Evolutionary conservation across 2,888 invertebrate genomes (phyloP), one percentile per base, ranked within the genome.

Genomic region (Ceraclea dissimilis): DNA sequence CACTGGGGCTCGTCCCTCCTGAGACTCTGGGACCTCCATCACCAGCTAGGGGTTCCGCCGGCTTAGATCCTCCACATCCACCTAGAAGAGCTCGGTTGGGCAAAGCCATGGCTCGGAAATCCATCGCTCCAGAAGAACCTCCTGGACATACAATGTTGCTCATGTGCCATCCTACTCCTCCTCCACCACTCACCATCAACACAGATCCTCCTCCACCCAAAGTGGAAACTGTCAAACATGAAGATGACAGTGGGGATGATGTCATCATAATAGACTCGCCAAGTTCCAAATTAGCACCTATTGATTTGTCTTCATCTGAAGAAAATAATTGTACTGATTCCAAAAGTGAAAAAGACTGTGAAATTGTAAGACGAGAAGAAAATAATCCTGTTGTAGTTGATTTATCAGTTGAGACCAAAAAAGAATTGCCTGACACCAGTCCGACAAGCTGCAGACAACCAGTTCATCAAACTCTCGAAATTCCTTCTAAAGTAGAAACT

Each of bases 101-200:
- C 49, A 86, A 86, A 67, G 83, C 79, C 22, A 86, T 85, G 83
- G 86, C 84, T 8, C 72, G 86, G 18, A 81, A 83, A 63, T 79
- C 79, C 20, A 75, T 81, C 51, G 79, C 73, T 5, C 75, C 76
- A n/a, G 76, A 76, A 54, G 77, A 78, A 59, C 80, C 79, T 43
- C 75, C 74, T 17, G 72, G 79, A 61, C 70, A 78, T 61, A 80
- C 79, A 43, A 72, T 79, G 63, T 69, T 81, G 0, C 65, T 82
- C 31, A 73, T 74, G 73, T 74, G 73, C 64, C 71, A 73, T 49
- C 64, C 66, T 20, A 65, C 64, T 13, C 54, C 53, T 21, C 16
- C 59, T 22, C 52, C 59, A 22, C 70, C 72, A 22, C 66, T 72
- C 13, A 64, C 44, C 10, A 39, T 51, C 53, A 17, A 59, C 62